Evolutionary conservation across 2,888 invertebrate species (phyloP), one percentile per base, ranked within the genome.

Genomic region (Lepidochrysops patricia): DNA sequence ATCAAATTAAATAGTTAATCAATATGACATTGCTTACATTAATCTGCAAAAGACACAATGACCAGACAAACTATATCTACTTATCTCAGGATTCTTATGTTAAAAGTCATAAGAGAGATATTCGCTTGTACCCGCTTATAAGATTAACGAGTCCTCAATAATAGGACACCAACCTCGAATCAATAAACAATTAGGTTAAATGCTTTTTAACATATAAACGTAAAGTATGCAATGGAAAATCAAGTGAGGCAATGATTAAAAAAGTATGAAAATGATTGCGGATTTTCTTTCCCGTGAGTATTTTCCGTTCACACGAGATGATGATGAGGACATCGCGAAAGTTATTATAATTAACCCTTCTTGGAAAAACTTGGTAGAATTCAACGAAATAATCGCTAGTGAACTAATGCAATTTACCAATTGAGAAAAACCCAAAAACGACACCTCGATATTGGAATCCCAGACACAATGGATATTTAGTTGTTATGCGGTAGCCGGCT

Each of bases 11-110:
- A 58, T 65, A 56, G 60, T 60, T 58, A 66, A 66, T 64, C 61
- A 61, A 64, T 64, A 66, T 62, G 65, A 62, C 64, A 66, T 66
- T 66, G 65, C 64, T 57, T 61, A 61, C 58, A 62, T 63, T 64
- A 64, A 64, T 64, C 64, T 29, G 15, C 4, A 49, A 23, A 12
- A 15, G 32, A 19, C 12, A 27, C 15, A 29, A 54, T 54, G 19
- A 54, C 6, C 7, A 43, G n/a, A 57, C 35, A 57, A 61, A 32
- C 26, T 13, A 15, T 48, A 7, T 15, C 5, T 52, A 13, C 25
- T 13, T n/a, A 13, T 15, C 26, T 13, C 2, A 27, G n/a, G 2
- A n/a, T n/a, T 1, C 32, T 19, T 54, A 32, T 54, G 4, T 1
- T 19, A 4, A 32, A 15, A 19, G 54, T 19, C 29, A 9, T 54